phyloP scores from a whole-genome alignment of 2,113 vertebrate species.

The Neomonachus schauinslandi region DNA sequence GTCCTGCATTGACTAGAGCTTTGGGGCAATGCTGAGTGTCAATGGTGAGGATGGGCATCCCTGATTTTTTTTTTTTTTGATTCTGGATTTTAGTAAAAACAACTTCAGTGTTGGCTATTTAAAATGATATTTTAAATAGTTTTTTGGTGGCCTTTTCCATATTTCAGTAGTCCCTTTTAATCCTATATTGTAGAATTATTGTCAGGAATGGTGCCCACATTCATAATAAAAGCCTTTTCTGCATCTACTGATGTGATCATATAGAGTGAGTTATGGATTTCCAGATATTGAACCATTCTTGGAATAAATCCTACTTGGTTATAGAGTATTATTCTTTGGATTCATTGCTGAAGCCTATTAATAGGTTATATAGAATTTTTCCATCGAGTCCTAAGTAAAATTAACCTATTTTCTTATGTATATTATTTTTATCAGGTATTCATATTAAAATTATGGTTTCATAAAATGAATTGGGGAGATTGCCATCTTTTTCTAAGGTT shows the following conservation, averaged over 20 bases:
- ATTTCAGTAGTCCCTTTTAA: background rate
- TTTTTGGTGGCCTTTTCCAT: background rate
- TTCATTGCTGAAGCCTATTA: background rate
- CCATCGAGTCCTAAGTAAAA: background rate
- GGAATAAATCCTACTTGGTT: background rate
- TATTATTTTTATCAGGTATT: background rate
- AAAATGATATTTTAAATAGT: background rate
- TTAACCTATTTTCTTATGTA: background rate
- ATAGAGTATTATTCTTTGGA: background rate
- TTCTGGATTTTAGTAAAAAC: background rate
- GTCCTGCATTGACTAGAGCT: background rate
- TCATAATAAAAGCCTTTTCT: background rate
- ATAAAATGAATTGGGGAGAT: background rate
- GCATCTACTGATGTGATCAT: background rate
- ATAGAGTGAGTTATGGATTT: background rate
- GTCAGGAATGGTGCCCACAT: background rate
- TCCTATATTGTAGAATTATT: background rate
- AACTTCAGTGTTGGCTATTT: background rate
- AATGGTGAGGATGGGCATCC: background rate
- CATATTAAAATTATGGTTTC: background rate
- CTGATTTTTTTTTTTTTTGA: background rate
- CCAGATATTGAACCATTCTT: background rate
- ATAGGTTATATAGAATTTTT: conserved; percentile 3
- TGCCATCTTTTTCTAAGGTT: background rate
- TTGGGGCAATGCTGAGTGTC: background rate